phyloP scores from a whole-genome alignment of 2,113 vertebrate genomes.

The Solea solea region DNA sequence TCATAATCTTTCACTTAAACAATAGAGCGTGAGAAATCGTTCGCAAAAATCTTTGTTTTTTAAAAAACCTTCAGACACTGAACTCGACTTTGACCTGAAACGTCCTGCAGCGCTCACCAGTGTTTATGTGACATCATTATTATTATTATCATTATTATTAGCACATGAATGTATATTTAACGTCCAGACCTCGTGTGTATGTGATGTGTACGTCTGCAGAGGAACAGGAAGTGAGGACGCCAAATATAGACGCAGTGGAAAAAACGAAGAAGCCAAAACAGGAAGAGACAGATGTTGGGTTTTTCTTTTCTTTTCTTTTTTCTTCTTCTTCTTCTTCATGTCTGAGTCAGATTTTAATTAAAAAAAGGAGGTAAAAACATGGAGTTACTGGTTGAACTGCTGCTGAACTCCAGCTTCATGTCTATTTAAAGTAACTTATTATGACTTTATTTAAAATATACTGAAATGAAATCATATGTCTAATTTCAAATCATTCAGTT shows the following conservation, averaged over 20 bases:
- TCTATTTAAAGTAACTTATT: too few relatives aligned
- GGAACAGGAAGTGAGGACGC: constrained; percentile 77
- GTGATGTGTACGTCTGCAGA: constrained; percentile 49
- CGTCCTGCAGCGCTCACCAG: neutral
- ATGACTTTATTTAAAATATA: too few relatives aligned
- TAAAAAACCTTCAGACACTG: too few relatives aligned
- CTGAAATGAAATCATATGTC: too few relatives aligned
- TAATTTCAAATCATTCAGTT: too few relatives aligned
- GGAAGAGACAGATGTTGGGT: constrained; percentile 45
- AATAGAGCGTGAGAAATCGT: too few relatives aligned
- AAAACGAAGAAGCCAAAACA: constrained; percentile 53
- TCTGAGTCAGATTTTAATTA: constrained; percentile 20
- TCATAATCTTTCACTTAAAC: too few relatives aligned
- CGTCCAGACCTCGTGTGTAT: constrained; percentile 39
- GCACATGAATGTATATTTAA: constrained; percentile 13
- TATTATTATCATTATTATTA: neutral
- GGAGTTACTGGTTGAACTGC: neutral
- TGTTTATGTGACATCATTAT: neutral
- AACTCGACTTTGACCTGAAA: too few relatives aligned
- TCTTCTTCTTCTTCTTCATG: neutral
- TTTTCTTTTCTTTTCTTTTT: too few relatives aligned
- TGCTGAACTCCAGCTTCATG: neutral
- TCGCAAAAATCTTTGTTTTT: too few relatives aligned
- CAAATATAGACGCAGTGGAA: constrained; percentile 72
- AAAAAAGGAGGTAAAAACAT: neutral